Base-by-base conservation (phyloP, 2,113 vertebrate genomes). In the Scytalopus superciliaris region DNA sequence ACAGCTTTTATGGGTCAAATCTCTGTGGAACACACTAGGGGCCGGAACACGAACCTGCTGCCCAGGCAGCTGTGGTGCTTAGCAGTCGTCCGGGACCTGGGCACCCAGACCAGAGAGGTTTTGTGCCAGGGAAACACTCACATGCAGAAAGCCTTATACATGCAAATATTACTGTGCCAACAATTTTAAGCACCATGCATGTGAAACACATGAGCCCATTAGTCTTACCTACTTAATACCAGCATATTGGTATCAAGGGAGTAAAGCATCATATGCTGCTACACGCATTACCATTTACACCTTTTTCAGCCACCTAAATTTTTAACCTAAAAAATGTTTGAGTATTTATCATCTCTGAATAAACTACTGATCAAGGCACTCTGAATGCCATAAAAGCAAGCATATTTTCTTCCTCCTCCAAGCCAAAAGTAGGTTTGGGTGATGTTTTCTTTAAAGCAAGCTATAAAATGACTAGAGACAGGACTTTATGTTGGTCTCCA, bases 11-110 rank as follows among this genome's bases (percentile, higher is more conserved):
- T 10, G 64, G 80, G 82, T 84, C 79, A 81, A n/a, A 89, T 45
- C 50, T 95, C 85, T n/a, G 30, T 75, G 92, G 95, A 85, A 97
- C 90, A 55, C 9, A 13, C 24, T 5, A 47, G 14, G 23, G 30
- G 27, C 87, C 86, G 77, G 44, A 63, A 85, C 52, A 59, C 14
- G 23, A 92, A 96, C 68, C 68, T 93, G 87, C 90, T 93, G 83
- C 73, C 68, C 83, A 95, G 74, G 21, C 56, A 74, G 77, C 31
- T 7, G 1, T 42, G 35, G 17, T 56, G 33, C 50, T 45, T 19
- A 82, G 57, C 33, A 56, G 23, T 27, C 22, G 57, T n/a, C n/a
- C 0, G 0, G 2, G n/a, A 45, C 19, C 24, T 33, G 24, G 30
- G 35, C 82, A 87, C 3, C 37, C 44, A 40, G 40, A 78, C 3